Percentiles rank a stretch among this genome's conserved stretches.
Conservation (phyloP, 2,888 invertebrate species). For the Cabera pusaria region DNA sequence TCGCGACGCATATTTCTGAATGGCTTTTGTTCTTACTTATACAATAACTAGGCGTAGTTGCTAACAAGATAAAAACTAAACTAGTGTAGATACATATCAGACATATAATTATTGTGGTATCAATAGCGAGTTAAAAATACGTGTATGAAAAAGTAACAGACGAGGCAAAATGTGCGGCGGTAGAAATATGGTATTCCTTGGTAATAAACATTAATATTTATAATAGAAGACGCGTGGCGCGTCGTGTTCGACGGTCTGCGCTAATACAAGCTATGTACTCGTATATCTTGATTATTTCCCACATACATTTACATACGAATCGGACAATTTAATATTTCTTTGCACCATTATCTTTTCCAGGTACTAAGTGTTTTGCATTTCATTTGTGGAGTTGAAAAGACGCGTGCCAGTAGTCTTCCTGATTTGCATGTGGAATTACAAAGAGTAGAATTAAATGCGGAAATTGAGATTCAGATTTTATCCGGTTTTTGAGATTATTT, state of each 20-base stretch:
- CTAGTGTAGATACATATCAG: background rate
- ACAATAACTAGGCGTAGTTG: constrained; percentile 58
- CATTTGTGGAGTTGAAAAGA: constrained; percentile 63
- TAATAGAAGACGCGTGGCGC: constrained; percentile 50
- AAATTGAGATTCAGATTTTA: too few species aligned
- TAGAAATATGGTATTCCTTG: constrained; percentile 21
- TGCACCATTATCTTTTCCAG: constrained; percentile 63
- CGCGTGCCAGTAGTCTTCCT: constrained; percentile 58
- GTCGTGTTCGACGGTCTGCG: constrained; percentile 50
- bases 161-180: constrained; percentile 10
- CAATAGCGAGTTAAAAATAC: constrained; percentile 6
- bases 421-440: constrained; percentile 51
- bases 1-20: constrained; percentile 70
- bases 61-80: constrained; percentile 42
- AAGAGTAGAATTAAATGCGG: too few species aligned
- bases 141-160: constrained; percentile 8
- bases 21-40: constrained; percentile 75
- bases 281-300: constrained; percentile 59
- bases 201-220: constrained; percentile 42
- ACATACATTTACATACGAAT: constrained; percentile 72
- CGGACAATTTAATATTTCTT: constrained; percentile 67
- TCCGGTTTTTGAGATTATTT: too few species aligned
- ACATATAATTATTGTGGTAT: constrained; percentile 9
- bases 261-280: constrained; percentile 38
- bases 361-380: constrained; percentile 70